Conservation (phyloP, 2,113 vertebrate genomes). For the Colius striatus region DNA sequence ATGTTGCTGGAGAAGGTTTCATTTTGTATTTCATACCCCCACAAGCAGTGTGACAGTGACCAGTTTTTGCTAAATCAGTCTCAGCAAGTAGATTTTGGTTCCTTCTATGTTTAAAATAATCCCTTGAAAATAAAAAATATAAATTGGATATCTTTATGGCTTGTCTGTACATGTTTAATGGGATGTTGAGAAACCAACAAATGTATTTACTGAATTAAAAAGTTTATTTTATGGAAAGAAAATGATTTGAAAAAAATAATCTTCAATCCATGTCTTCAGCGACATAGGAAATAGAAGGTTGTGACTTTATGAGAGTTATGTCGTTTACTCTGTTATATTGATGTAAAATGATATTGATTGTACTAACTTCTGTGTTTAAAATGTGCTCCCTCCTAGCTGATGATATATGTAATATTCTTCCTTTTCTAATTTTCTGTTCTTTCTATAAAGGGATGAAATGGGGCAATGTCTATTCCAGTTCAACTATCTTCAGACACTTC, state of each 20-base stretch:
- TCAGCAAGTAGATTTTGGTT: neutral
- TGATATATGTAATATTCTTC: neutral
- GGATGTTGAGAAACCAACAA: neutral
- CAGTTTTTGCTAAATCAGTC: neutral
- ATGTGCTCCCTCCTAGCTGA: neutral
- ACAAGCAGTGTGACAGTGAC: neutral
- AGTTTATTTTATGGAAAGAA: neutral
- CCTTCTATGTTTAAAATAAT: neutral
- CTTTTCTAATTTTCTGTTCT: neutral
- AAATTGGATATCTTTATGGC: neutral
- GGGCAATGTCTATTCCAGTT: neutral
- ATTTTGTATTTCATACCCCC: neutral
- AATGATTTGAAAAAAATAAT: neutral
- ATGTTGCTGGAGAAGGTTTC: neutral
- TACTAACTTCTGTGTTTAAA: neutral
- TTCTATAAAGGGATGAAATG: neutral
- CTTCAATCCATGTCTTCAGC: neutral
- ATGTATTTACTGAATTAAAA: constrained; percentile 6
- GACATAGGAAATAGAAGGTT: neutral
- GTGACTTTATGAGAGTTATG: neutral
- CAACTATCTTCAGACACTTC: neutral
- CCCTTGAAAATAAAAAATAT: neutral
- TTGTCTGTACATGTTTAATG: neutral
- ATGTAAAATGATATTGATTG: neutral
- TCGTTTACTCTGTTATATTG: neutral